Evolutionary conservation across 2,888 invertebrate species (phyloP).

Genomic region (Spodoptera picta): DNA sequence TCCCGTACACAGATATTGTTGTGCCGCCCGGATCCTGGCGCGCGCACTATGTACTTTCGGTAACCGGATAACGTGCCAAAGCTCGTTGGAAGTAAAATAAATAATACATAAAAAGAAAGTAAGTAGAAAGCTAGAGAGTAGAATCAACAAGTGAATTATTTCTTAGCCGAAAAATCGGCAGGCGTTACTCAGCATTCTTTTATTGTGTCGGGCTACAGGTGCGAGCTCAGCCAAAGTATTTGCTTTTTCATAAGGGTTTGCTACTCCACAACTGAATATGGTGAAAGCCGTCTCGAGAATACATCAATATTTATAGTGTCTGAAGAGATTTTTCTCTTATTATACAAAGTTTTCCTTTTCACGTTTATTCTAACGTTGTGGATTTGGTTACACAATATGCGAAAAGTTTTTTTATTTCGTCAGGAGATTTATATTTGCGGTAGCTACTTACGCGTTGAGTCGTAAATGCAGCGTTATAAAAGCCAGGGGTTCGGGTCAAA

Average conservation of each 20-base stretch:
- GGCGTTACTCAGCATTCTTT: slow-evolving; percentile 80
- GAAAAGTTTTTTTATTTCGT: slow-evolving; percentile 51
- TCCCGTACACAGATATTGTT: slow-evolving; percentile 34
- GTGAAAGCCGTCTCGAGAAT: slow-evolving; percentile 59
- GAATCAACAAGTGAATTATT: slow-evolving; percentile 86
- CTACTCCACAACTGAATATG: slow-evolving; percentile 56
- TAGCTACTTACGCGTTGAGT: slow-evolving; percentile 48
- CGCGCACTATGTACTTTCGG: slow-evolving; percentile 39
- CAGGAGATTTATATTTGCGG: slow-evolving; percentile 49
- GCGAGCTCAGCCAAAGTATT: slow-evolving; percentile 68
- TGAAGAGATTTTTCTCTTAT: slow-evolving; percentile 57
- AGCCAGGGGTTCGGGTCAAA: slow-evolving; percentile 55
- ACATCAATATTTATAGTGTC: slow-evolving; percentile 63
- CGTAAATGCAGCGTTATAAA: slow-evolving; percentile 60
- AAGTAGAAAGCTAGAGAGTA: slow-evolving; percentile 68
- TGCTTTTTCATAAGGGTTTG: slow-evolving; percentile 72
- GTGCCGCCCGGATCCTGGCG: slow-evolving; percentile 39
- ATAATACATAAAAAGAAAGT: slow-evolving; percentile 72
- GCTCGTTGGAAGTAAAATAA: slow-evolving; percentile 67
- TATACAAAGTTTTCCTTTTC: slow-evolving; percentile 53
- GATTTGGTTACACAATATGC: slow-evolving; percentile 44
- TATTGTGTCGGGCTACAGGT: slow-evolving; percentile 80
- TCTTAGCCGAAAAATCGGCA: slow-evolving; percentile 81
- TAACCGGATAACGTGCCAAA: slow-evolving; percentile 63
- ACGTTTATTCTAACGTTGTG: slow-evolving; percentile 52